Conservation (phyloP, 2,888 invertebrate species). For the Pyrrhosoma nymphula region DNA sequence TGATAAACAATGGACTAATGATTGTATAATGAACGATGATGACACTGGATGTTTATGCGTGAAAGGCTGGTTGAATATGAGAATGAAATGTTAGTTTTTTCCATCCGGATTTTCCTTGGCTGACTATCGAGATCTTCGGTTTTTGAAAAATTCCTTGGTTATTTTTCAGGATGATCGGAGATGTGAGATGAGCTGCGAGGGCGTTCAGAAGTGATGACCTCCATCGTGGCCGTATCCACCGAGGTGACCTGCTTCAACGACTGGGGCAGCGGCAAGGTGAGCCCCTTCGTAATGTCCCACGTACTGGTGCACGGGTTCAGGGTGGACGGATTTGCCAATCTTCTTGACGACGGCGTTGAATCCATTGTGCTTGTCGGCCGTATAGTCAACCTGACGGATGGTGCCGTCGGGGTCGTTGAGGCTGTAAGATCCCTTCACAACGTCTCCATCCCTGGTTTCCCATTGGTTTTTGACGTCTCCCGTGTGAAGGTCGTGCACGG, state of each 20-base stretch:
- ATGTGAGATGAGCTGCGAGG: neutral
- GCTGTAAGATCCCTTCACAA: constrained; percentile 68
- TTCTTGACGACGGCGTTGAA: constrained; percentile 68
- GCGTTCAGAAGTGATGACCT: constrained; percentile 18
- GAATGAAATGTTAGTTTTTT: neutral
- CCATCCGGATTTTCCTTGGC: neutral
- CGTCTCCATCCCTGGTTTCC: constrained; percentile 68
- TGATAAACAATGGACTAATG: neutral
- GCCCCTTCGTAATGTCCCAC: constrained; percentile 42
- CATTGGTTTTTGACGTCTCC: constrained; percentile 68
- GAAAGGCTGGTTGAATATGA: neutral
- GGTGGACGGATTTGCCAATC: constrained; percentile 56
- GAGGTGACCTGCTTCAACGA: constrained; percentile 1
- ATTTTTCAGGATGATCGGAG: neutral
- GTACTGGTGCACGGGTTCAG: constrained; percentile 44
- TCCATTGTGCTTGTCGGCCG: constrained; percentile 68
- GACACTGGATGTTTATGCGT: neutral
- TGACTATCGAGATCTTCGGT: neutral
- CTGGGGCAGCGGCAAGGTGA: constrained; percentile 21
- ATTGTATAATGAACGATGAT: neutral
- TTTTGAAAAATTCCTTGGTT: neutral
- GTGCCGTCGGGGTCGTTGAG: constrained; percentile 68
- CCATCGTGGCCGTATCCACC: neutral
- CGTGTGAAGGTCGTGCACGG: constrained; percentile 59
- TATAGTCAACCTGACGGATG: constrained; percentile 61